Base-by-base conservation (phyloP, 1,140 invertebrate genomes). In the Neodiprion lecontei region DNA sequence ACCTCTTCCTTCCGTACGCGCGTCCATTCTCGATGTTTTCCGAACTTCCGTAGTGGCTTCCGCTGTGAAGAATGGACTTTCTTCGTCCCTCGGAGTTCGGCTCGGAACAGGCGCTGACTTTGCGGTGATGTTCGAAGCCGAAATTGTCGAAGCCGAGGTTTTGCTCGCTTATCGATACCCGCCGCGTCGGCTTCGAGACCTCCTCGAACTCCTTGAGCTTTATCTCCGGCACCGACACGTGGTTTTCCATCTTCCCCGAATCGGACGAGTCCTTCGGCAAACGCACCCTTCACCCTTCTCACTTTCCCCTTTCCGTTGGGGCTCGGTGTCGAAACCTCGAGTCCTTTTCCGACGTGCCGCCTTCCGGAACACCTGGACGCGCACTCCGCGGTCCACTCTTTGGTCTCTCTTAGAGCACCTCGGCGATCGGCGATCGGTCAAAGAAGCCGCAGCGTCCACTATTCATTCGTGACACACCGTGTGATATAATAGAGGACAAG, bases 91-190 rank as follows among this genome's bases (percentile, higher is more conserved):
- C 53, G 8, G 53, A 61, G n/a, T 12, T 17, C 21, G 80, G 78
- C 69, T 87, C 86, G 8, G 86, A 86, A 47, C 82, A 84, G 11
- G 80, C 81, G 77, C 86, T 88, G 72, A 88, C 84, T 28, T 83
- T 81, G 40, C 83, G 76, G 77, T 86, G 79, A 69, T 88, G 86
- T 17, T 89, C 88, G 73, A 87, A 89, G 0, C 78, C 81, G 7
- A 83, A 84, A 78, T 89, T 89, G 75, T 89, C 88, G 40, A 84
- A 76, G 8, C 86, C 86, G 61, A 82, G 66, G 21, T 85, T 77
- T 53, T 85, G 84, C 69, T 89, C 87, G 76, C 86, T 88, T 40
- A 88, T 89, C 4, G 87, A 88, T 7, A 89, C 88, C 0, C 88
- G 80, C 47, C 85, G 81, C 7, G 80, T 74, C 7, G 80, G 72